Evolutionary conservation across 2,797 vertebrate species (phyloP).

Genomic region (Pangasius sanitwongsei): DNA sequence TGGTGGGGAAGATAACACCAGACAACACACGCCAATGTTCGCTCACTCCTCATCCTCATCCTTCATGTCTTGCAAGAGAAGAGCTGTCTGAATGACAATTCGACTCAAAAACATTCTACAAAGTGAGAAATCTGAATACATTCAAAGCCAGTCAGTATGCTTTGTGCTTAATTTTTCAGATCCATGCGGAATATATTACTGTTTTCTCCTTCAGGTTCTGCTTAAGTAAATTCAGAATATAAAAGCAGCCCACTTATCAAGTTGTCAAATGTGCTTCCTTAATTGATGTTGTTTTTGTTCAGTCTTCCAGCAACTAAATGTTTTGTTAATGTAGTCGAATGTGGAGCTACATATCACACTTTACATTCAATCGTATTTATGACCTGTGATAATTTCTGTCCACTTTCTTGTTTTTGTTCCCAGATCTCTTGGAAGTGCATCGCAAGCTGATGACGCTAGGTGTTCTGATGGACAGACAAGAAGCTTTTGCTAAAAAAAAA

Average conservation of each 20-base stretch:
- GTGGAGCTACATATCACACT: neutral
- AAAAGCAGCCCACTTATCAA: constrained; percentile 28
- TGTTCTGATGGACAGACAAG: constrained; percentile 61
- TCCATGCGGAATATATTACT: neutral
- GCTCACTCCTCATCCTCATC: constrained; percentile 8
- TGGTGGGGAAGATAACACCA: constrained; percentile 44
- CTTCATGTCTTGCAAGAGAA: constrained; percentile 8
- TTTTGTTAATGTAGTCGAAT: neutral
- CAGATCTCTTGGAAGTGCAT: constrained; percentile 49
- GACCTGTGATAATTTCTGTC: constrained; percentile 11
- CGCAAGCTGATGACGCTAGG: constrained; percentile 64
- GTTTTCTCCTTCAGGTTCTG: constrained; percentile 7
- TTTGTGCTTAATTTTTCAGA: constrained; percentile 9
- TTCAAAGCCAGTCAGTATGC: neutral
- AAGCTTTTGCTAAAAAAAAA: constrained; percentile 58
- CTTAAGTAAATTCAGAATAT: constrained; percentile 16
- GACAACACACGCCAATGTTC: constrained; percentile 29
- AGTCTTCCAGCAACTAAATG: constrained; percentile 1
- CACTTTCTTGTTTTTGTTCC: neutral
- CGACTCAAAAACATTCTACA: constrained; percentile 22
- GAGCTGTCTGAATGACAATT: constrained; percentile 34
- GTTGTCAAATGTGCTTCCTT: neutral
- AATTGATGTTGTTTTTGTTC: constrained; percentile 38
- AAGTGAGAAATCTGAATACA: neutral
- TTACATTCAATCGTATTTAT: neutral